Evolutionary conservation across 2,113 vertebrate species (phyloP), one percentile per base, ranked within the genome.

Genomic region (Mormyrus iriodes): DNA sequence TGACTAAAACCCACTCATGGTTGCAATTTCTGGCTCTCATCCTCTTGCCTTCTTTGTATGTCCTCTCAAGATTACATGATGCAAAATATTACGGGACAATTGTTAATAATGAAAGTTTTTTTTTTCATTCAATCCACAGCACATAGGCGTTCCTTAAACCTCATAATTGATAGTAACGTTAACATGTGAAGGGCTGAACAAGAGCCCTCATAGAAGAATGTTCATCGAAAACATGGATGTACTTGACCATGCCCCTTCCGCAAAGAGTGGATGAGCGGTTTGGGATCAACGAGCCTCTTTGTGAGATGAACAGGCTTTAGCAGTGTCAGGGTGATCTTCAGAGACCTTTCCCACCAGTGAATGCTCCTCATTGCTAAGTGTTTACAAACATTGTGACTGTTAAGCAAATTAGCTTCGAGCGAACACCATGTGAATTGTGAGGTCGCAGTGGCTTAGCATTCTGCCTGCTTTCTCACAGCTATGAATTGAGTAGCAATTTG

Each of bases 231-330:
- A 95, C 94, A 94, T 88, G 91, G 93, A 93, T 65, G 90, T 90
- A 94, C 94, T 95, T 95, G 93, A 95, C 94, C 93, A 91, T 91
- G 91, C 92, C 79, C 88, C 90, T 65, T 90, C 89, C 27, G 86
- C 89, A 90, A 87, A 91, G 87, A 86, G 89, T 88, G 90, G 88
- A 92, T 92, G 93, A 91, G 90, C 85, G 82, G 86, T 90, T 89
- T 89, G 49, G 91, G 90, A 94, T 95, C 93, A 95, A 94, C 93
- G 94, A 91, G 88, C 48, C 79, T 92, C 95, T 93, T 95, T 95
- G 95, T 96, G 92, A 91, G 89, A 87, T 85, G 79, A 90, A 92
- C 53, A n/a, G 86, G 93, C 92, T 91, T 93, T 91, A 93, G 92
- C 94, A 94, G 92, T 92, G 91, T 91, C 84, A 19, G 90, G 89